Evolutionary conservation across 2,797 vertebrate species (phyloP), one percentile per base, ranked within the genome.

Genomic region (Otus scops): DNA sequence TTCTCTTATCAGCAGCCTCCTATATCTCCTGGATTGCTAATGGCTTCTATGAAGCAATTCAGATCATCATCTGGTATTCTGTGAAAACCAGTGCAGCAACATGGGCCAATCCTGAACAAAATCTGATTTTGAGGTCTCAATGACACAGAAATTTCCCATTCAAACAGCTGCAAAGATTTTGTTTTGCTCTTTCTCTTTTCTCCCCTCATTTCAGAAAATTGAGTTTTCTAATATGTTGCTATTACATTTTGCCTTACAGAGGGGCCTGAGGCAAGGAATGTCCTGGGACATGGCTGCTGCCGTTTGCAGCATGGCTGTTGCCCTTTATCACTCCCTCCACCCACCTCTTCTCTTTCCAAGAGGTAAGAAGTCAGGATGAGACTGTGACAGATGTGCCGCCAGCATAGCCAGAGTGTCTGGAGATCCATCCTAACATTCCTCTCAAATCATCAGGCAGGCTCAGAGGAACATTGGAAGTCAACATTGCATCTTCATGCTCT

Each of bases 31-130:
- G 83, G 45, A 86, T 69, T 95, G 73, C 50, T 86, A 82, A 86
- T 61, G 54, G 67, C 48, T 92, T 92, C 82, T 95, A 48, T 92
- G 93, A 92, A 85, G 83, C 70, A 92, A 90, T 92, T 94, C 91
- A 90, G 69, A 90, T 82, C 63, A 86, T 67, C 91, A 90, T 84
- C 88, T 95, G 85, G 23, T 81, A 54, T 65, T 90, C 67, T 81
- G 74, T 73, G 65, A 86, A 95, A 85, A 60, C 4, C 70, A 59
- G 28, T 18, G 61, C 71, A 61, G 89, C 36, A 60, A 59, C 22
- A 7, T 32, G 20, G 69, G 47, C 54, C 0, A 1, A 32, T 28
- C 64, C 60, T 34, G 67, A 92, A 45, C 27, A 59, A 85, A 86
- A 86, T 20, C 73, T 76, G 45, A 84, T 61, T 89, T 77, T 47